Evolutionary conservation across 2,888 invertebrate species (phyloP), one percentile per base, ranked within the genome.

Genomic region (Acleris sparsana): DNA sequence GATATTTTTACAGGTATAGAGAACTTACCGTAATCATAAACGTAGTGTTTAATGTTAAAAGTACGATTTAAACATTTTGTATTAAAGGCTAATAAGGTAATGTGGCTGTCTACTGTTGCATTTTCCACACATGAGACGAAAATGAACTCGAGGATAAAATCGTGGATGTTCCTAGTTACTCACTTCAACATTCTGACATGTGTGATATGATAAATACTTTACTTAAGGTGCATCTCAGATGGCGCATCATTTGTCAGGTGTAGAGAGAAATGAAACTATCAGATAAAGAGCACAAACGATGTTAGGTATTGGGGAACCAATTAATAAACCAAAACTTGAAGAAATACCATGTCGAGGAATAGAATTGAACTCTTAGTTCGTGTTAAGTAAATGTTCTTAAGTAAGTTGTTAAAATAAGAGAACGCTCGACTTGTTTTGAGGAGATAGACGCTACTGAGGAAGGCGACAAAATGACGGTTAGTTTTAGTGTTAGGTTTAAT

Each of bases 1-100:
- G 78, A 89, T 91, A 91, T 89, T 90, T 90, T 90, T 92, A 91
- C 91, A 89, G 88, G 87, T 90, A 85, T 84, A 87, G 85, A 82
- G 80, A 87, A 85, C 87, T 87, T 87, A 89, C 89, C 88, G 87
- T 90, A 87, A 86, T 86, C 87, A 83, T 88, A 87, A 87, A 88
- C 78, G 84, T 91, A 89, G 89, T 79, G 39, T 74, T 78, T 90
- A 89, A 88, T 85, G 78, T 86, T 80, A 86, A 84, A 81, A 83
- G 80, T 84, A 84, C 85, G 83, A 57, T 84, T 85, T 83, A 86
- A 82, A 80, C 86, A 86, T 88, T 89, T 89, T 90, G 83, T 89
- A 86, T 74, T 79, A 82, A 85, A 84, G 86, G 86, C 83, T 80
- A 73, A 82, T 79, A 80, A 79, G 76, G 82, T 82, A 86, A 86